Evolutionary conservation across 2,113 vertebrate genomes (phyloP).

Genomic region (Halichoeres trimaculatus): DNA sequence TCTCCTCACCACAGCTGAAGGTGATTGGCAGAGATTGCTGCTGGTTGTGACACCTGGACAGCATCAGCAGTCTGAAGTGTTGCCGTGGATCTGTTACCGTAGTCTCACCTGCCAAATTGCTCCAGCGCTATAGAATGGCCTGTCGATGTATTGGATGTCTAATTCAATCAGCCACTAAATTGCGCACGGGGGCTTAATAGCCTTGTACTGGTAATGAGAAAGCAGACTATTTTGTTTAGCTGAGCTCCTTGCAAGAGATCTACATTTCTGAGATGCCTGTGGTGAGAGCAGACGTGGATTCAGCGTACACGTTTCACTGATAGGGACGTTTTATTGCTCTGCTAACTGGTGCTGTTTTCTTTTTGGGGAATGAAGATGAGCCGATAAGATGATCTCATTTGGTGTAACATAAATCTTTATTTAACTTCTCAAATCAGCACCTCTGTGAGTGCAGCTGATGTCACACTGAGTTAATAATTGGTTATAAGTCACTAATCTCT

Average conservation of each 20-base stretch:
- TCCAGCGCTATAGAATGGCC: slow-evolving; percentile 31
- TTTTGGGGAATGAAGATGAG: not conserved
- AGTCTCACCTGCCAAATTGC: slow-evolving; percentile 60
- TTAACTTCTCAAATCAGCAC: not conserved
- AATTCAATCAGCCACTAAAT: slow-evolving; percentile 52
- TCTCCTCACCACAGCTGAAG: slow-evolving; percentile 6
- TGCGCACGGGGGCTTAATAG: slow-evolving; percentile 45
- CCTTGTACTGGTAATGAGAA: slow-evolving; percentile 41
- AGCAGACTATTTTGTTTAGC: slow-evolving; percentile 50
- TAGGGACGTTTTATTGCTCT: slow-evolving; percentile 23
- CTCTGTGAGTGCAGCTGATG: not conserved
- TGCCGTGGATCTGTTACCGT: slow-evolving; percentile 40
- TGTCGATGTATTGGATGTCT: slow-evolving; percentile 60
- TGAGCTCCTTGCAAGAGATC: slow-evolving; percentile 44
- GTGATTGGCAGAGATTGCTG: slow-evolving; percentile 67
- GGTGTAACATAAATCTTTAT: not conserved
- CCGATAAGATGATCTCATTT: slow-evolving; percentile 17
- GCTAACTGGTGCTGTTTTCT: not conserved
- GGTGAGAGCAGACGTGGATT: slow-evolving; percentile 56
- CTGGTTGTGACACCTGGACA: slow-evolving; percentile 58
- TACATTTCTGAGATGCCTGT: slow-evolving; percentile 61
- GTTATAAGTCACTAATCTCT: not conserved
- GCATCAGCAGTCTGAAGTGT: slow-evolving; percentile 55
- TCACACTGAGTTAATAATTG: not conserved
- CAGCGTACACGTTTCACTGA: slow-evolving; percentile 45